phyloP scores from a whole-genome alignment of 2,888 invertebrate genomes.

The Dinocampus coccinellae region DNA sequence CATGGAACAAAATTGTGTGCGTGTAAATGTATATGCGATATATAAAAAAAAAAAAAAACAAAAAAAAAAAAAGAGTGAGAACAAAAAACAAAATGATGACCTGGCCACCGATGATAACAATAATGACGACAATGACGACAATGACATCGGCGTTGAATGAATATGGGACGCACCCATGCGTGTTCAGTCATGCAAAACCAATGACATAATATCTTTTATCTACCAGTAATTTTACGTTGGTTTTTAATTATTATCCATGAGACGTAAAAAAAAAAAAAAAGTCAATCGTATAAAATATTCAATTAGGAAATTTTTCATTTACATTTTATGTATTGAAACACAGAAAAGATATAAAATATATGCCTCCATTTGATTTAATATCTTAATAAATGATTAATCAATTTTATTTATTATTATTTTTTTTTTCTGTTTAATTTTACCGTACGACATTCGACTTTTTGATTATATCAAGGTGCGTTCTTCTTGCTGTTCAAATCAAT shows the following conservation, averaged over 20 bases:
- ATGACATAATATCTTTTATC: slow-evolving; percentile 1
- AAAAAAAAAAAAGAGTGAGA: background rate
- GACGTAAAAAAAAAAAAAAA: too few relatives aligned
- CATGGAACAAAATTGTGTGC: slow-evolving; percentile 3
- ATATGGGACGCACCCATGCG: slow-evolving; percentile 13
- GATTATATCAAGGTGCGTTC: too few relatives aligned
- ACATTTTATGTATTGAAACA: background rate
- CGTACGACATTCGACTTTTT: too few relatives aligned
- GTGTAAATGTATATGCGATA: background rate
- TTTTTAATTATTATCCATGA: background rate
- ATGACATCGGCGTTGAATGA: slow-evolving; percentile 27
- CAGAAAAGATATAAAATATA: background rate
- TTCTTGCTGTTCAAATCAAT: too few relatives aligned
- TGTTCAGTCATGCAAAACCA: background rate
- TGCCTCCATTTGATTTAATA: background rate
- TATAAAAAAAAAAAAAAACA: too few relatives aligned
- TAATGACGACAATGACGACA: too few relatives aligned
- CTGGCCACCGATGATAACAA: too few relatives aligned
- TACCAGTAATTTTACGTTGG: background rate
- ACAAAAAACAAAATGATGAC: background rate
- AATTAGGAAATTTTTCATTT: background rate
- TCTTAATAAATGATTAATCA: background rate
- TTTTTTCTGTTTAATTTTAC: too few relatives aligned
- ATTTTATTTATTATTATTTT: too few relatives aligned
- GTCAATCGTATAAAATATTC: slow-evolving; percentile 1